Evolutionary conservation across 1,140 invertebrate species (phyloP), one percentile per base, ranked within the genome.

Genomic region (Bombyx mandarina): DNA sequence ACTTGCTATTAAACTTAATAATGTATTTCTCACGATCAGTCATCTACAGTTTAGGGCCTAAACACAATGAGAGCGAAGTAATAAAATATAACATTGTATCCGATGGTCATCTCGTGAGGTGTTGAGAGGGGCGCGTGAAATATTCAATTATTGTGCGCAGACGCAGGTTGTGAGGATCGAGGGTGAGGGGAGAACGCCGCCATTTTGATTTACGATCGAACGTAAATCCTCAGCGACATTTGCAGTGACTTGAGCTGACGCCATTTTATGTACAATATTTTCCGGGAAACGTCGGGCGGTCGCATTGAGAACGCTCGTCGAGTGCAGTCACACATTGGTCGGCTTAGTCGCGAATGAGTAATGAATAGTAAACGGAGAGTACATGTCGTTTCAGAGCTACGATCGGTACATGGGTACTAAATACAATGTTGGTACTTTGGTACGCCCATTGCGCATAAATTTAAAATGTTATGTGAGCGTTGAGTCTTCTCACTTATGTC

Each of bases 31-130:
- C 71, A 78, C 80, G 82, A 86, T 86, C 83, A 84, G 72, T 85
- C 83, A 85, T 87, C 82, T 85, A 76, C 76, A 84, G 80, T 84
- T 85, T 83, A 87, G 80, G 75, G 69, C 69, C 82, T 87, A 84
- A 54, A 87, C 82, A 87, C 82, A 87, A 85, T 87, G 72, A 71
- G 67, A 63, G 71, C 9, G 65, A 61, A 71, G 82, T 66, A 67
- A 69, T 87, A 87, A 85, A 87, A 75, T 71, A 35, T 82, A 82
- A 85, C 82, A 84, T 82, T 85, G 83, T 86, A 86, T 61, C 59
- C 63, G 72, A 73, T 66, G 70, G 62, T 65, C 69, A 60, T 75
- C 68, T 75, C 64, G 64, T 12, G 70, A 86, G 84, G 84, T 87
- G 84, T 87, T 87, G 84, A 85, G 83, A 83, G 82, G 71, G 72